Base-by-base conservation (phyloP, 1,140 invertebrate species). In the Penaeus indicus region DNA sequence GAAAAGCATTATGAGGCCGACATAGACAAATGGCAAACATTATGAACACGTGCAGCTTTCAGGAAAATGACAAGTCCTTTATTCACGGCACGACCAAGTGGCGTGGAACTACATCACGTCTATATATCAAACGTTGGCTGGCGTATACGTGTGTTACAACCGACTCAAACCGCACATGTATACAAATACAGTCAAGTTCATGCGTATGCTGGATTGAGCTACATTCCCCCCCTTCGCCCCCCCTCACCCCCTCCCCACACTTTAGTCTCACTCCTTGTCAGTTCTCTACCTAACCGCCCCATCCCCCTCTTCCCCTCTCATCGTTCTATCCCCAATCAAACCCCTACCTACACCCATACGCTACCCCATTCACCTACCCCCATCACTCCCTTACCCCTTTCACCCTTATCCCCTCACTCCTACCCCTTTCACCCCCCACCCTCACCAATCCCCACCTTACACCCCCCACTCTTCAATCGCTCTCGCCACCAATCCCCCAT, bases 11-110 rank as follows among this genome's bases (percentile, higher is more conserved):
- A 88, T 62, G 86, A 63, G 64, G 64, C 69, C 22, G 87, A 88
- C 87, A 64, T 32, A 84, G 87, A 88, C 72, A 78, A 72, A 84
- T 75, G 69, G 87, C 69, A 38, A 60, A 72, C 81, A 84, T 88
- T 88, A 88, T 84, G 69, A 88, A 88, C 87, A 88, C 87, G 87
- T 88, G 87, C 81, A 84, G 79, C 87, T 84, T 88, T 88, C 87
- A 88, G 47, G 81, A 61, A 84, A 88, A 88, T 88, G 87, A 88
- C 87, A 88, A 88, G 81, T 88, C 81, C 81, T 83, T 84, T 84
- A 88, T 88, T 88, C 86, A 88, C 69, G 72, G 81, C 69, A 72
- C 69, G 81, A 79, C 87, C 87, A 88, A 84, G 87, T 88, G 87
- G 87, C 82, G 86, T 88, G 86, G 86, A 32, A 88, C 67, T 83